A percentile compares a stretch with the other conserved stretches of the same genome.
phyloP scores from a whole-genome alignment of 2,113 vertebrate species.

The Salvelinus alpinus region DNA sequence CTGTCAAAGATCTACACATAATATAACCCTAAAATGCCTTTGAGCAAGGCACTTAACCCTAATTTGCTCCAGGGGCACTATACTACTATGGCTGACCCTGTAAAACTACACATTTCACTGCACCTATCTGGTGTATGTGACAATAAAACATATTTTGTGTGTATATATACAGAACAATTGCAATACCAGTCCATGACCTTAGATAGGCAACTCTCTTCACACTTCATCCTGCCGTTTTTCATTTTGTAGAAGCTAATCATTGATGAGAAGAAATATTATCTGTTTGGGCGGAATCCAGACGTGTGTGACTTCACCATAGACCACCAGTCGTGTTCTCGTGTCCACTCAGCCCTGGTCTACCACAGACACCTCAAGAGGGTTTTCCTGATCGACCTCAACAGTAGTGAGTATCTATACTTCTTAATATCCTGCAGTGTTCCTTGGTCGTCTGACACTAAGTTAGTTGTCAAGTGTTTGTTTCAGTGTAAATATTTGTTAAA shows the following conservation, averaged over 20 bases:
- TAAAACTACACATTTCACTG: no score
- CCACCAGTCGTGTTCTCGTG: constrained; percentile 89
- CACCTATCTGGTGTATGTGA: no score
- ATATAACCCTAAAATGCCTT: neutral
- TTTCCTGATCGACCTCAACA: constrained; percentile 91
- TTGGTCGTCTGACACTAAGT: neutral
- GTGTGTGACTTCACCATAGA: constrained; percentile 90
- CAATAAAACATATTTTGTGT: no score
- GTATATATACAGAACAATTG: neutral
- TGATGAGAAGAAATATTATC: constrained; percentile 92
- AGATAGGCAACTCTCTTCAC: neutral
- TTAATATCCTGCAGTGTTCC: neutral
- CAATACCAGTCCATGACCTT: neutral
- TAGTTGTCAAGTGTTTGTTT: neutral
- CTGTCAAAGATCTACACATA: neutral
- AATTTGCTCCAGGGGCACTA: no score
- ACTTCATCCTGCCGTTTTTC: neutral
- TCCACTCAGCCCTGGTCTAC: constrained; percentile 88
- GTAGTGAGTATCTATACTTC: constrained; percentile 78
- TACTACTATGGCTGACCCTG: no score
- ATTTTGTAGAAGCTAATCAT: constrained; percentile 85
- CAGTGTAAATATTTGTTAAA: neutral
- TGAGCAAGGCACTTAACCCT: no score
- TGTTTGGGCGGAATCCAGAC: constrained; percentile 90
- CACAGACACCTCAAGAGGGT: constrained; percentile 91